Evolutionary conservation across 2,797 vertebrate genomes (phyloP), one percentile per base, ranked within the genome.

Genomic region (Helicolenus hilgendorfi): DNA sequence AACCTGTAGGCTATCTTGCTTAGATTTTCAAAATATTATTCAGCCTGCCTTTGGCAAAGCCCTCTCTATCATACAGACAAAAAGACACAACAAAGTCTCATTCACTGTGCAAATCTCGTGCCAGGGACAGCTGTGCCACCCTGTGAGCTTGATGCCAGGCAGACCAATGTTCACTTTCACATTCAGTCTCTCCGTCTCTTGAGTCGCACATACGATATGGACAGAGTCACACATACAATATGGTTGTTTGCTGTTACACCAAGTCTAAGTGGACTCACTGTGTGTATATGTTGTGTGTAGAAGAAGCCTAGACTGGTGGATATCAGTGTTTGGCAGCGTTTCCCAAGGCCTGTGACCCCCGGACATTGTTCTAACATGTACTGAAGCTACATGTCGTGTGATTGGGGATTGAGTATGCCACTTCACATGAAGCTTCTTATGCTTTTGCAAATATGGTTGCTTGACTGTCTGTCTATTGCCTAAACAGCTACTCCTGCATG

Each of bases 91-190:
- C 56, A 26, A 33, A 74, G 87, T 79, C 64, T 81, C 80, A 65
- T 81, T 87, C 83, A 85, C 31, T 41, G 60, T 41, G 41, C 73
- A 83, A 76, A 56, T 79, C 65, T 77, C 4, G 4, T 89, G 83
- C 79, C 29, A 81, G 83, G 82, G 88, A 92, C 87, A 72, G 81
- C 84, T 92, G 88, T 85, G 77, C 73, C 76, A 83, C 72, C 33
- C 77, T 59, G 79, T 59, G 74, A 89, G 63, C 81, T 59, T 22
- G 58, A 91, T 89, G 86, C 79, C 82, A 78, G 73, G 84, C 71
- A 69, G 72, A 35, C 31, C 60, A 72, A 70, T 72, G 75, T 75
- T 89, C 22, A 5, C 56, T 74, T 59, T 74, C 80, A 72, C 29
- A 81, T 69, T 67, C 33, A 72, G 62, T 83, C 27, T 59, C 10